These are phyloP conservation scores for Lasius platythorax DNA, from an alignment of 2,888 invertebrate species.

Conservation along the genomic window DNA sequence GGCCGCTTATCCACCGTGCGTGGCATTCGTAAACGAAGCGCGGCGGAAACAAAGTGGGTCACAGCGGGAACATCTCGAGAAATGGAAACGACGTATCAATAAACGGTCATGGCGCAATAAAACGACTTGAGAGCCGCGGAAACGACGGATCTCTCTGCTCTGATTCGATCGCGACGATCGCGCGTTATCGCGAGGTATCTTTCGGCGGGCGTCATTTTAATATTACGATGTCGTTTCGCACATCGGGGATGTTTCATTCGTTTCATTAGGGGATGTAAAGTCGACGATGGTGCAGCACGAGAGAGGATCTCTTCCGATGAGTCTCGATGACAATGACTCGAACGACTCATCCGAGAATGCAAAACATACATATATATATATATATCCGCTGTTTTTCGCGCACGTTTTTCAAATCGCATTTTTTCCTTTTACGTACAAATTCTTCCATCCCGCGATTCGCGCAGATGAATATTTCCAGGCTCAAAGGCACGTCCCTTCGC, in stretches of 20 bases:
- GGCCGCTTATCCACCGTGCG: not conserved
- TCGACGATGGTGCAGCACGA: not conserved
- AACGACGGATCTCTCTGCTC: not conserved
- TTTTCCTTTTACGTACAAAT: constrained; percentile 69
- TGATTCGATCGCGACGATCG: not conserved
- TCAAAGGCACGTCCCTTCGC: constrained; percentile 67
- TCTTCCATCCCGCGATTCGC: constrained; percentile 65
- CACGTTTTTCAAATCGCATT: constrained; percentile 66
- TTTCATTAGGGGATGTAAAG: not conserved
- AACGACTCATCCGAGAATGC: not conserved
- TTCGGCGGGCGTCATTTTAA: not conserved
- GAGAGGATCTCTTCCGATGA: not conserved
- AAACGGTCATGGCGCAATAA: constrained; percentile 14
- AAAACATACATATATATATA: not conserved
- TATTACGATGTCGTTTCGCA: not conserved
- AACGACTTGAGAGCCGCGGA: not conserved
- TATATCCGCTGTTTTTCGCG: constrained; percentile 24
- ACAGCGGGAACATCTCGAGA: not conserved
- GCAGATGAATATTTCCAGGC: constrained; percentile 64
- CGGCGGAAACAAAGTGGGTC: constrained; percentile 13
- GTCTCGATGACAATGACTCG: not conserved
- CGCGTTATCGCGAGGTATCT: constrained; percentile 4
- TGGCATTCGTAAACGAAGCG: constrained; percentile 21
- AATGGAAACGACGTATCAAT: constrained; percentile 37
- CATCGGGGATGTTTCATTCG: constrained; percentile 8